Percentiles rank a stretch among this genome's conserved stretches.
Evolutionary conservation across 2,888 invertebrate genomes (phyloP).

Genomic region (Papilio elwesi): DNA sequence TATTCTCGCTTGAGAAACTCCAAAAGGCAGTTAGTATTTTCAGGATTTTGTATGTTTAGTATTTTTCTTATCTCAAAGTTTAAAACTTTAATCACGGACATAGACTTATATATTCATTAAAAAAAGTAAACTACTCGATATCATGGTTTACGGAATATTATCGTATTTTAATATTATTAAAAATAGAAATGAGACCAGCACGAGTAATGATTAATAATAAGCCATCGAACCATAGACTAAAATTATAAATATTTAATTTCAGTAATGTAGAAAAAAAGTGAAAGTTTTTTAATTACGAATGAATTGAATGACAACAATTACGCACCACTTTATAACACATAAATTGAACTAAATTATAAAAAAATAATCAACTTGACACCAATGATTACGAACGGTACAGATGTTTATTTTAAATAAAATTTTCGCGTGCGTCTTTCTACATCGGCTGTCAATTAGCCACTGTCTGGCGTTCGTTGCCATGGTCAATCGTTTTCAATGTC

Average conservation of each 20-base stretch:
- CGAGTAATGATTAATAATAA: too few species aligned
- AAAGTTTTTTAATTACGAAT: neutral
- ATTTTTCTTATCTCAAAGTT: too few species aligned
- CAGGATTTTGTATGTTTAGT: too few species aligned
- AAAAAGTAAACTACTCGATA: too few species aligned
- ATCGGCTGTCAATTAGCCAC: slow-evolving; percentile 28
- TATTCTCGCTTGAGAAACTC: too few species aligned
- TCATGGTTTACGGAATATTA: too few species aligned
- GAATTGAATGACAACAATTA: neutral
- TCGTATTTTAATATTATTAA: too few species aligned
- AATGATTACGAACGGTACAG: slow-evolving; percentile 13
- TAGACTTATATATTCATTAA: too few species aligned
- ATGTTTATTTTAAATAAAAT: neutral
- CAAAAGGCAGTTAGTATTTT: too few species aligned
- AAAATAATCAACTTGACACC: slow-evolving; percentile 9
- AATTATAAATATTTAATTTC: neutral
- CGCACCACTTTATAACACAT: neutral
- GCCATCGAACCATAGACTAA: too few species aligned
- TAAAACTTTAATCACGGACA: too few species aligned
- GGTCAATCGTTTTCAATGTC: slow-evolving; percentile 37
- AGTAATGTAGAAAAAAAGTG: neutral
- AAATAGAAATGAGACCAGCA: too few species aligned
- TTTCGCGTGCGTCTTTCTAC: slow-evolving; percentile 19
- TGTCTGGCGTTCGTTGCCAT: slow-evolving; percentile 20
- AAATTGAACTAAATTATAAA: neutral